A percentile compares a stretch with the other conserved stretches of the same genome.
Evolutionary conservation across 92 coral and sea anemone species (phyloP).

Genomic region (Porites cylindrica): DNA sequence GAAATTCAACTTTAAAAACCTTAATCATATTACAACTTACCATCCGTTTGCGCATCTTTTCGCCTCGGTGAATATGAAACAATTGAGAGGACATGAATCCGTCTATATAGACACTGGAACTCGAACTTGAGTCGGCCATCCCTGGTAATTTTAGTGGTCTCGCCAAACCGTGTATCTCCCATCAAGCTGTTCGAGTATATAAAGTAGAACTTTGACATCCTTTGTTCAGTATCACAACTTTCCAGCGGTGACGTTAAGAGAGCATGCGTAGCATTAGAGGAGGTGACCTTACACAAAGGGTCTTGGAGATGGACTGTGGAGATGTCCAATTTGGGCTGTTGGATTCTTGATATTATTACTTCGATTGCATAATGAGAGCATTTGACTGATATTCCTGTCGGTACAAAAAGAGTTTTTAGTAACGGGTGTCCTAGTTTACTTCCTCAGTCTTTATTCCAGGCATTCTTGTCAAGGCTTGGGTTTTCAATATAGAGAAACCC

Average conservation of each 20-base stretch:
- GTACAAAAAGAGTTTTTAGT: not conserved
- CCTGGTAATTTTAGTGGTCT: constrained; percentile 58
- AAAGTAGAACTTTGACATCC: constrained; percentile 37
- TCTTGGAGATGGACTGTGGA: constrained; percentile 64
- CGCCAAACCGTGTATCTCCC: constrained; percentile 53
- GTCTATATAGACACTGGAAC: constrained; percentile 40
- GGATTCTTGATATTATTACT: constrained; percentile 32
- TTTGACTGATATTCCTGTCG: constrained; percentile 45
- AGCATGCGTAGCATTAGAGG: constrained; percentile 70
- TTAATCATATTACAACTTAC: constrained; percentile 42
- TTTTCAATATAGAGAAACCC: too few relatives aligned
- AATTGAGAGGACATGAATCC: constrained; percentile 62
- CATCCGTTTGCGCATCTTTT: constrained; percentile 60
- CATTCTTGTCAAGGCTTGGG: too few relatives aligned
- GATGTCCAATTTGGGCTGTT: constrained; percentile 26
- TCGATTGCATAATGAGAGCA: constrained; percentile 63
- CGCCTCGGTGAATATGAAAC: constrained; percentile 77
- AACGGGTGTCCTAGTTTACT: too few relatives aligned
- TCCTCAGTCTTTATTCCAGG: too few relatives aligned
- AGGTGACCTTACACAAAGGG: constrained; percentile 54
- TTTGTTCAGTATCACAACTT: constrained; percentile 78
- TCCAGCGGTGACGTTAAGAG: constrained; percentile 79
- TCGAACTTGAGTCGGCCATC: constrained; percentile 30
- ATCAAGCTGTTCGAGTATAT: constrained; percentile 63
- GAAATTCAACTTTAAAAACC: not conserved